Conservation (phyloP, 1,140 invertebrate species). For the Brachionus paranguensis region DNA sequence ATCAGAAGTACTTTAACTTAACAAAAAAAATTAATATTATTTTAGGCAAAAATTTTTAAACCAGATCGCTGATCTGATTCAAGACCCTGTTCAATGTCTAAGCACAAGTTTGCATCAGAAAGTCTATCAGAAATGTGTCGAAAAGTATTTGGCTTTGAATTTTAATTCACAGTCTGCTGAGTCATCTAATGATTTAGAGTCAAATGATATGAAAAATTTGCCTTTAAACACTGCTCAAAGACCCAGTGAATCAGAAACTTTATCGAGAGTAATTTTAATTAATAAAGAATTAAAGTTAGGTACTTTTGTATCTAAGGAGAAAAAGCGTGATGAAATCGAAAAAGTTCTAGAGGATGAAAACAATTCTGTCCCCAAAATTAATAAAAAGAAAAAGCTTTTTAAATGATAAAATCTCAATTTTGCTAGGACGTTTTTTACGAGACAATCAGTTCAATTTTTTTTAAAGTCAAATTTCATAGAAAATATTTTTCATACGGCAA, state of each 20-base stretch:
- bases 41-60: background rate
- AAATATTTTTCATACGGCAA: background rate
- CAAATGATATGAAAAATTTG: background rate
- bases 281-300: background rate
- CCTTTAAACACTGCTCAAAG: background rate
- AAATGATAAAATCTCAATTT: background rate
- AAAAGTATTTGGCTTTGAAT: background rate
- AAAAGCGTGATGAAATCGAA: background rate
- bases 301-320: background rate
- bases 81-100: background rate
- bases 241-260: background rate
- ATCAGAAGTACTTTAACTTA: background rate
- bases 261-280: background rate
- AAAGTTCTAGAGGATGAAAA: background rate
- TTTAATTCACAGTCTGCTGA: background rate
- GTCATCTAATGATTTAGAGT: background rate
- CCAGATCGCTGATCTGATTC: background rate
- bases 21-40: background rate
- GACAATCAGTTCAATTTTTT: background rate
- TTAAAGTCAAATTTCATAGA: background rate
- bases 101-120: background rate
- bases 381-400: slow-evolving; percentile 34
- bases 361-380: background rate
- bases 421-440: background rate
- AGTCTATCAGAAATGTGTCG: background rate